A percentile compares a stretch with the other conserved stretches of the same genome.
phyloP scores from a whole-genome alignment of 2,797 vertebrate genomes.

The Pelodytes ibericus region DNA sequence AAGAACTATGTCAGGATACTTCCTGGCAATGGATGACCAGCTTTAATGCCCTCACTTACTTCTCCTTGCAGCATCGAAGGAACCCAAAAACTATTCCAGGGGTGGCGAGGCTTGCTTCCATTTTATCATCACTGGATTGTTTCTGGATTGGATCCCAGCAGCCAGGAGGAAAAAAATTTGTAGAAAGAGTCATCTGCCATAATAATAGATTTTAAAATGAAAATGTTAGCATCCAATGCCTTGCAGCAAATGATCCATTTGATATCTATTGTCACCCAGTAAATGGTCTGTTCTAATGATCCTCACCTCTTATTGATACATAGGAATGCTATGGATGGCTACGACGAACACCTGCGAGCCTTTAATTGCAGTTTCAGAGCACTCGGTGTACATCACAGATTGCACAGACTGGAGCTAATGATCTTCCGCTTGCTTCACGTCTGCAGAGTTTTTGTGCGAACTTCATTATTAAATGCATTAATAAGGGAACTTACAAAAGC shows the following conservation, averaged over 20 bases:
- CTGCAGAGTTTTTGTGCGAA: constrained; percentile 4
- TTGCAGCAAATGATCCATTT: constrained; percentile 48
- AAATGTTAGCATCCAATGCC: constrained; percentile 33
- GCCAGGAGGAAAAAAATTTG: not conserved
- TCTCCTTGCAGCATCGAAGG: too few species aligned
- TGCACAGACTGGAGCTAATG: constrained; percentile 41
- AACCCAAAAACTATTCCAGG: too few species aligned
- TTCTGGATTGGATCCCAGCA: too few species aligned
- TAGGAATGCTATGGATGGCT: constrained; percentile 11
- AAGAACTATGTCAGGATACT: too few species aligned
- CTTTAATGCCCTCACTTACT: too few species aligned
- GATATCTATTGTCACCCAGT: constrained; percentile 45
- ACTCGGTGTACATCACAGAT: constrained; percentile 18
- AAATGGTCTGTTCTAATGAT: constrained; percentile 48
- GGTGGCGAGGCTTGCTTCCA: too few species aligned
- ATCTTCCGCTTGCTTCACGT: constrained; percentile 32
- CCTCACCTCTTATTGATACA: constrained; percentile 43
- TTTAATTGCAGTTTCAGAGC: constrained; percentile 33
- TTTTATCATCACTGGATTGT: too few species aligned
- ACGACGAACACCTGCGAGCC: constrained; percentile 33
- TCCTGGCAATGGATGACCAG: too few species aligned
- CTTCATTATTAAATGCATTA: constrained; percentile 24
- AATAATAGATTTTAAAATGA: constrained; percentile 44
- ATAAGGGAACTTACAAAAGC: constrained; percentile 39
- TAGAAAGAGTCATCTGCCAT: constrained; percentile 7